Evolutionary conservation across 2,113 vertebrate species (phyloP), one percentile per base, ranked within the genome.

Genomic region (Ophthalmolycus amberensis): DNA sequence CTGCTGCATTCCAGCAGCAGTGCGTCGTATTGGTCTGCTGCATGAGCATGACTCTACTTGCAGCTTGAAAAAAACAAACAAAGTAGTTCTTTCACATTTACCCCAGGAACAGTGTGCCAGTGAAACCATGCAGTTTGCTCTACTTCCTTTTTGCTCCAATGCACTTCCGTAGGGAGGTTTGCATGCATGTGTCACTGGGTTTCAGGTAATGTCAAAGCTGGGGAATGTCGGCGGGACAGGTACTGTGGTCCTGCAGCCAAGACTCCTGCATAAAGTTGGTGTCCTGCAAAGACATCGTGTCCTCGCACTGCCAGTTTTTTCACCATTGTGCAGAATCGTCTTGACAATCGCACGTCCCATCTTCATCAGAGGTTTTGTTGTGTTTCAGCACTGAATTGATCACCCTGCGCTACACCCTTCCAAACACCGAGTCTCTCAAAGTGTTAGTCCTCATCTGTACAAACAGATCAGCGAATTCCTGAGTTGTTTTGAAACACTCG

Each of bases 31-130:
- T 64, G 69, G 44, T 85, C 77, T 15, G 50, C 86, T 72, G 70
- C 59, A 77, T 0, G 68, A 91, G 88, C 93, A 75, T 91, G 92
- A 92, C 90, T 90, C 79, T 77, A 91, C 91, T 82, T 85, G 92
- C 78, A 82, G 80, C 66, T n/a, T 2, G 46, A 83, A 75, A 78
- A 72, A 59, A 15, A 12, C 6, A 29, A 25, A 11, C 54, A 32
- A 60, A 34, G 15, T 59, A 77, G 75, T 75, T 80, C 40, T 54
- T 62, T 77, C 50, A 65, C 75, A 38, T 25, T 32, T 27, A 79
- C 48, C 52, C 80, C n/a, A n/a, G 34, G n/a, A 66, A 15, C 27
- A 40, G 52, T 16, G 42, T 15, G 46, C 16, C 71, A 62, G 65
- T 44, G 44, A 71, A 89, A 56, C 11, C 20, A 20, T 25, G 8